Evolutionary conservation across 2,113 vertebrate genomes (phyloP).

Genomic region (Bubalus kerabau): DNA sequence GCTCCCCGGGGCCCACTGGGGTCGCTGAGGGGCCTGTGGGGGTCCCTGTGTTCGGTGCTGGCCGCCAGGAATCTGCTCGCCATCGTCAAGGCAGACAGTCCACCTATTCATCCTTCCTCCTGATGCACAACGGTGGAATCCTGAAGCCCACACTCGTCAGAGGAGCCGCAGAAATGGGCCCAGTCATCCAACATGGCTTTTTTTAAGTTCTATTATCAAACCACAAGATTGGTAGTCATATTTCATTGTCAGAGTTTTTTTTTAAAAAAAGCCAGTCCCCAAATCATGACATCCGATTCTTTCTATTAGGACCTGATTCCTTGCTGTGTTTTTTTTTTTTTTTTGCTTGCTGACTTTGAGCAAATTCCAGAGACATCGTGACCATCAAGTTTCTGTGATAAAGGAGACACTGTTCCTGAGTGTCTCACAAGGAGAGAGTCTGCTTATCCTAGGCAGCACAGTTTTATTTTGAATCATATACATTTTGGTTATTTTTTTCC

Average conservation of each 20-base stretch:
- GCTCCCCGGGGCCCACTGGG: not conserved
- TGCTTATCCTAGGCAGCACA: not conserved
- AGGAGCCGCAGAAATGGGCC: not conserved
- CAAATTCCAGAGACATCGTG: not conserved
- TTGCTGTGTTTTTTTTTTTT: not conserved
- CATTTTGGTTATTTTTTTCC: not conserved
- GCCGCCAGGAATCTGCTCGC: not conserved
- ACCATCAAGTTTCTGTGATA: not conserved
- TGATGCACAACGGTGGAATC: not conserved
- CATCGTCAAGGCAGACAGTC: not conserved
- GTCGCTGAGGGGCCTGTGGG: accelerated
- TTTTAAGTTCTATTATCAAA: constrained; percentile 13
- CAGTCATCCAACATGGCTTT: not conserved
- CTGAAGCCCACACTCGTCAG: not conserved
- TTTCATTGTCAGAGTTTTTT: constrained; percentile 44
- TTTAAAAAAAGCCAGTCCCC: not conserved
- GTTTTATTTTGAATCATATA: not conserved
- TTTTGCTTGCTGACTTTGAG: not conserved
- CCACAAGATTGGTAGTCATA: not conserved
- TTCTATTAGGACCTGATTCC: not conserved
- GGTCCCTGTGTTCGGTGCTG: not conserved
- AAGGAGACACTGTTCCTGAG: not conserved
- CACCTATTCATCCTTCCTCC: not conserved
- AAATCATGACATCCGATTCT: not conserved
- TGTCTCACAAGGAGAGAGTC: not conserved